These are phyloP conservation scores for Drosophila subpulchrella DNA, from an alignment of 1,140 invertebrate species.

Conservation along the genomic window DNA sequence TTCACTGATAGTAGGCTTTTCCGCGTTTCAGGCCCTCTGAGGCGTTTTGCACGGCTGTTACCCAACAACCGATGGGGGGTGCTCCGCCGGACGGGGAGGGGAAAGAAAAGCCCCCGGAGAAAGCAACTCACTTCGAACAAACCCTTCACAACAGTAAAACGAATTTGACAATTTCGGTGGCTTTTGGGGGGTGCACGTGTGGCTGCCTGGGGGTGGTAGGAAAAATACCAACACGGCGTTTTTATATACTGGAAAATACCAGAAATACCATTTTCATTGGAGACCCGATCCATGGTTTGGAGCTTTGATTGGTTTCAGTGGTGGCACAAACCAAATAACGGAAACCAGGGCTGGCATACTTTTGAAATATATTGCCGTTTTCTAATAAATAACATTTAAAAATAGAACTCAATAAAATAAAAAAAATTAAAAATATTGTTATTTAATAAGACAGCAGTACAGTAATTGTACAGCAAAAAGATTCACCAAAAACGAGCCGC, in stretches of 20 bases:
- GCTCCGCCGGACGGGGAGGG: conserved; percentile 38
- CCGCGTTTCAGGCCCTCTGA: conserved; percentile 15
- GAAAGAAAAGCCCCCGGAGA: conserved; percentile 16
- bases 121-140: conserved; percentile 83
- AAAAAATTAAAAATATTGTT: no score
- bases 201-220: neutral
- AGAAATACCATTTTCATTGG: neutral
- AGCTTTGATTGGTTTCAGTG: no score
- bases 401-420: no score
- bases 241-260: neutral
- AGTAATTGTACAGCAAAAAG: no score
- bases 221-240: neutral
- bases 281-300: neutral
- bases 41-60: conserved; percentile 47
- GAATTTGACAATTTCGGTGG: conserved; percentile 23
- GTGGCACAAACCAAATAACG: neutral
- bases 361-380: no score
- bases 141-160: conserved; percentile 82
- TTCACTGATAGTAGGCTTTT: conserved; percentile 40
- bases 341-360: no score
- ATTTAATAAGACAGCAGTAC: no score
- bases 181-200: conserved; percentile 6
- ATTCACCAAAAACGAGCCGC: no score
- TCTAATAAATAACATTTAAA: no score
- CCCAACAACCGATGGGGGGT: conserved; percentile 51